These are phyloP conservation scores for Eubucco bourcierii DNA, from an alignment of 2,113 vertebrate species.

Conservation along the genomic window DNA sequence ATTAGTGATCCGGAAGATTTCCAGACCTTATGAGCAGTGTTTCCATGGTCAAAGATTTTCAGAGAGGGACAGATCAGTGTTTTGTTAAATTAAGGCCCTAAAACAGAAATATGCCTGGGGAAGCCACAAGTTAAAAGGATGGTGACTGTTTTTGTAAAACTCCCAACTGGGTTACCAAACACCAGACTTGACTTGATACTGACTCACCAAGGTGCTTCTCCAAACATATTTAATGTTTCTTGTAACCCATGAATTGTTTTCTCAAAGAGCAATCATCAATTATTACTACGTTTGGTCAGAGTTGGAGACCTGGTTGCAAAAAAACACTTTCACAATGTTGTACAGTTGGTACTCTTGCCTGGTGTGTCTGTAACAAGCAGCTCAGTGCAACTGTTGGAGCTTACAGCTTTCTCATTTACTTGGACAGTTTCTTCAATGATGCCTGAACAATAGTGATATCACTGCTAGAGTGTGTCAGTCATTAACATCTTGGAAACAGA, in stretches of 20 bases:
- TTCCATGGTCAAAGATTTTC: background rate
- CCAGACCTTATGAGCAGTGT: background rate
- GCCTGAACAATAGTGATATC: conserved; percentile 26
- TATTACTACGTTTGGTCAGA: background rate
- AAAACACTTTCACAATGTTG: background rate
- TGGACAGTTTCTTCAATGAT: conserved; percentile 3
- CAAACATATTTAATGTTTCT: background rate
- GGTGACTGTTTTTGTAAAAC: background rate
- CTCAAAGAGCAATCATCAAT: background rate
- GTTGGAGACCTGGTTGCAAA: background rate
- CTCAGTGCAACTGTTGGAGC: background rate
- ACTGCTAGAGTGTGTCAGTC: conserved; percentile 39
- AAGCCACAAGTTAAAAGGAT: background rate
- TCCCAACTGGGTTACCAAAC: background rate
- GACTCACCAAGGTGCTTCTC: background rate
- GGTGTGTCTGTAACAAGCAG: background rate
- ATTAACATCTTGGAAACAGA: conserved; percentile 45
- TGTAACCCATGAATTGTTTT: background rate
- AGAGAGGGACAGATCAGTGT: background rate
- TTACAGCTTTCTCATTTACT: background rate
- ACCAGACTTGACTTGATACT: background rate
- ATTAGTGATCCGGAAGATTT: background rate
- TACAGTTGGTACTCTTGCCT: background rate
- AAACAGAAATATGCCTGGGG: background rate
- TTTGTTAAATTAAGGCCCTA: background rate